Evolutionary conservation across 1,140 invertebrate genomes (phyloP).

Genomic region (Pseudachorutes palmiensis): DNA sequence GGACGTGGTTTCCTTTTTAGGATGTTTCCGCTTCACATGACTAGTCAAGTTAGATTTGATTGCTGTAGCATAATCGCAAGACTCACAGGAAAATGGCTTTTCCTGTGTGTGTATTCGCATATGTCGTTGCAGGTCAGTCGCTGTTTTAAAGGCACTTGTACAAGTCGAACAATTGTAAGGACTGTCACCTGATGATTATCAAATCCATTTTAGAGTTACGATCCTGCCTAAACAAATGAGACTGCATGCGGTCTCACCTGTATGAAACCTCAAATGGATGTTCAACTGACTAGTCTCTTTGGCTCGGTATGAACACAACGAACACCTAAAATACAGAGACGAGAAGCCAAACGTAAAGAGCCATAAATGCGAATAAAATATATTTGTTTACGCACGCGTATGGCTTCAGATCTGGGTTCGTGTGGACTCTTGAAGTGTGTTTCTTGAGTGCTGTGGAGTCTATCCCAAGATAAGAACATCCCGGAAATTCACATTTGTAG

Average conservation of each 20-base stretch:
- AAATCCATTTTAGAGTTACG: no score
- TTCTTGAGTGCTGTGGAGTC: slow-evolving; percentile 39
- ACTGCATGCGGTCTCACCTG: no score
- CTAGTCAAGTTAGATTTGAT: slow-evolving; percentile 38
- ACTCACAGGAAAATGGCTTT: slow-evolving; percentile 42
- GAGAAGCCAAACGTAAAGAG: neutral
- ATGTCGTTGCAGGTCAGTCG: slow-evolving; percentile 45
- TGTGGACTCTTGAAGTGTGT: slow-evolving; percentile 39
- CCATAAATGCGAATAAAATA: no score
- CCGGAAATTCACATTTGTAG: slow-evolving; percentile 46
- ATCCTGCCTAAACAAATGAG: no score
- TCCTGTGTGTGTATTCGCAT: slow-evolving; percentile 42
- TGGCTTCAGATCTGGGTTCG: slow-evolving; percentile 40
- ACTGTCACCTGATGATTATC: slow-evolving; percentile 41
- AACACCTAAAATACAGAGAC: slow-evolving; percentile 42
- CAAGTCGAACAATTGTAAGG: slow-evolving; percentile 44
- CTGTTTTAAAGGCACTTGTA: slow-evolving; percentile 45
- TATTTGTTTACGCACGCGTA: slow-evolving; percentile 43
- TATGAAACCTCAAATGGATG: slow-evolving; percentile 47
- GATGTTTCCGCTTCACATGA: slow-evolving; percentile 23
- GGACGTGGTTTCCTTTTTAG: neutral
- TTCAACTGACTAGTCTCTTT: slow-evolving; percentile 45
- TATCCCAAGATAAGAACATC: slow-evolving; percentile 38
- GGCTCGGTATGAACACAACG: slow-evolving; percentile 46
- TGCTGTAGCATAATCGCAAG: slow-evolving; percentile 42